Conservation (phyloP, 2,888 invertebrate genomes). For the Cantharis rustica region DNA sequence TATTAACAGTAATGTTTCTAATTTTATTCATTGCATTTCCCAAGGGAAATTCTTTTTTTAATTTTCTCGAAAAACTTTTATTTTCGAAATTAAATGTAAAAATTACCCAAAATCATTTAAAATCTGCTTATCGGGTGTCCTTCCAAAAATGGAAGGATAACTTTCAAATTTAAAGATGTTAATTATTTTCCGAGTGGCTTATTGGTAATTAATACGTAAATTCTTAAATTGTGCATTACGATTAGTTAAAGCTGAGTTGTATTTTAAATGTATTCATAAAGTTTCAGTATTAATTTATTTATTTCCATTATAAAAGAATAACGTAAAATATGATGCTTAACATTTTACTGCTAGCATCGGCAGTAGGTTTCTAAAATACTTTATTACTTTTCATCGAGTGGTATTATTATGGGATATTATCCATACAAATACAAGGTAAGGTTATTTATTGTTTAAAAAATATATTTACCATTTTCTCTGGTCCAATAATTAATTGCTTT, state of each 20-base stretch:
- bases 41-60: no score
- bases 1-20: no score
- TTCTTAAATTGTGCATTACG: not conserved
- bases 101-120: no score
- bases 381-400: not conserved
- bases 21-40: no score
- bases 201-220: not conserved
- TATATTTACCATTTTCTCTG: conserved; percentile 76
- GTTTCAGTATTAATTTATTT: not conserved
- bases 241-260: not conserved
- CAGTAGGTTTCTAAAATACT: not conserved
- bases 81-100: no score
- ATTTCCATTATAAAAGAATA: not conserved
- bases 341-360: not conserved
- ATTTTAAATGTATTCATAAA: not conserved
- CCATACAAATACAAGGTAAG: not conserved
- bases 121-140: no score
- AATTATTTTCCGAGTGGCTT: no score
- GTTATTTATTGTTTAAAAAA: conserved; percentile 5
- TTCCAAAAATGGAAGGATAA: no score
- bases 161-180: no score
- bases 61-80: no score
- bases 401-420: not conserved
- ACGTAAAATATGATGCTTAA: not conserved
- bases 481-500: conserved; percentile 96